A percentile compares a stretch with the other conserved stretches of the same genome.
Evolutionary conservation across 2,888 invertebrate genomes (phyloP).

Genomic region (Aradus depressus): DNA sequence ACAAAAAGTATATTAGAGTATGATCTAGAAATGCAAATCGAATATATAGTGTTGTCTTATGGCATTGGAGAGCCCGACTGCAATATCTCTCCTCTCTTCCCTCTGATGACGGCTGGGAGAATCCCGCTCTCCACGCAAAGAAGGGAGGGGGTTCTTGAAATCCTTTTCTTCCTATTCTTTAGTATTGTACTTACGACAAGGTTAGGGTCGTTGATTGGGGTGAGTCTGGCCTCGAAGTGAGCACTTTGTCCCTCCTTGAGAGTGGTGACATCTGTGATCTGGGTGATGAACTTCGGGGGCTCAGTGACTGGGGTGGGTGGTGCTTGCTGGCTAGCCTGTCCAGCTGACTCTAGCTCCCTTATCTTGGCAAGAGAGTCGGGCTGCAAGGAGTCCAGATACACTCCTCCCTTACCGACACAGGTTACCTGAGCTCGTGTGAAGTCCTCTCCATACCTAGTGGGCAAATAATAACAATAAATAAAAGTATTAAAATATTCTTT

Average conservation of each 20-base stretch:
- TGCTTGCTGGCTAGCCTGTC: constrained; percentile 53
- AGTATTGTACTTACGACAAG: constrained; percentile 50
- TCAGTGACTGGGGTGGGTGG: constrained; percentile 50
- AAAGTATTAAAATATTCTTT: too few relatives aligned
- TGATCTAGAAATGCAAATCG: too few relatives aligned
- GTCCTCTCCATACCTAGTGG: constrained; percentile 66
- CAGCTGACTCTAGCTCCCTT: constrained; percentile 67
- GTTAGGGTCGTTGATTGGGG: constrained; percentile 90
- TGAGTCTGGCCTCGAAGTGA: constrained; percentile 83
- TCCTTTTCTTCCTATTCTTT: too few relatives aligned
- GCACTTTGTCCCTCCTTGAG: constrained; percentile 91
- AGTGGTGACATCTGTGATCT: constrained; percentile 71
- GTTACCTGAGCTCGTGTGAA: constrained; percentile 73
- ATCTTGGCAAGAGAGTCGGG: constrained; percentile 83
- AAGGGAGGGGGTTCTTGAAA: too few relatives aligned
- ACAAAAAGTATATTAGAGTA: too few relatives aligned
- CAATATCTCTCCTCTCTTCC: too few relatives aligned
- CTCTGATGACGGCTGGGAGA: too few relatives aligned
- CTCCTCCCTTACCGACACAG: constrained; percentile 74
- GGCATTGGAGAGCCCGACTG: too few relatives aligned
- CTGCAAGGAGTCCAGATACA: constrained; percentile 79
- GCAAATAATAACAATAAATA: too few relatives aligned
- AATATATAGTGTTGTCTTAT: too few relatives aligned
- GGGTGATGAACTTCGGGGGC: constrained; percentile 81
- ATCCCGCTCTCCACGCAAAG: too few relatives aligned